Base-by-base conservation (phyloP, 2,888 invertebrate genomes). In the Dasypolia templi region DNA sequence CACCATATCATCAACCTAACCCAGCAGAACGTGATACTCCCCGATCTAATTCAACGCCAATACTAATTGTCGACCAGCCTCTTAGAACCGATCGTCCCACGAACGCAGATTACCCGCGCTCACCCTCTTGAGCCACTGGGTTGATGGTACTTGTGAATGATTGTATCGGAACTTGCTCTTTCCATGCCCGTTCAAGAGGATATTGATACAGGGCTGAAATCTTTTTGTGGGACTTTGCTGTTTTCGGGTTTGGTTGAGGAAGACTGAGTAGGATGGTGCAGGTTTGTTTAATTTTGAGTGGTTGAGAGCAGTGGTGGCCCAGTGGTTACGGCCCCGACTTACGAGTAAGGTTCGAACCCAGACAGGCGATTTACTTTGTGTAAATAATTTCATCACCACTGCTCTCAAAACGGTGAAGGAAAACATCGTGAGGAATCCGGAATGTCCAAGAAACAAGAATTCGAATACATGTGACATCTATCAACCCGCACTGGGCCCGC, bases 41-140 rank as follows among this genome's bases (percentile, higher is more conserved):
- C 79, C 75, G 87, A 91, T 91, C 87, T 79, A 69, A 82, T 64
- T 80, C 83, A 75, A 72, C 75, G 29, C 82, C 85, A 89, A 87
- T 86, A 87, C 84, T 88, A 91, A 92, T 90, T 91, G 90, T 86
- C 84, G 82, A 84, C 83, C 75, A 69, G 73, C 63, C 77, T 39
- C 83, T 85, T 64, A 44, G 58, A 72, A 26, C 82, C 89, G 95
- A 95, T 95, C 92, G 92, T 79, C 82, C 82, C 85, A 88, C 85
- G 87, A 90, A 95, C 87, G 87, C 91, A 94, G 95, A 95, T 95
- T 95, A 93, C 89, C 93, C 95, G 94, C 95, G 95, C 93, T 87
- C 92, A 81, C 80, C 74, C 92, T 64, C 93, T 93, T 88, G 68
- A 86, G 72, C 79, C 71, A 75, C 56, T 76, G 82, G 69, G 81